Conservation (phyloP, 1,140 invertebrate genomes). For the Liolophura sinensis region DNA sequence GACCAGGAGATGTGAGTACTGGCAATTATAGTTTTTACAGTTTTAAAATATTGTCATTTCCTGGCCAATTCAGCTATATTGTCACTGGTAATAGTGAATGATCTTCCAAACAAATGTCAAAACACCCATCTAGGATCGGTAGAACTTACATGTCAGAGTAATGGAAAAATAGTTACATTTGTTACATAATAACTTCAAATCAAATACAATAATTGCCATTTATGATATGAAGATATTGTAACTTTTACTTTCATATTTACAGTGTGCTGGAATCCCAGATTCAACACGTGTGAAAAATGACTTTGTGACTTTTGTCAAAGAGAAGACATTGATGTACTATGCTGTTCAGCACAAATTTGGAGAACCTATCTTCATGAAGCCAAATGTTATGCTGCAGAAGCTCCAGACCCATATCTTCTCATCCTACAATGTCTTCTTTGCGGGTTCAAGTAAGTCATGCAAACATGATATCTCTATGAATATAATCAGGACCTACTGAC, state of each 20-base stretch:
- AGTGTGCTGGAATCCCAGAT: too few species aligned
- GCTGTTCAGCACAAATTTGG: slow-evolving; percentile 29
- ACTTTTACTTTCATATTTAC: too few species aligned
- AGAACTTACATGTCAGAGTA: too few species aligned
- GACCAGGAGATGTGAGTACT: slow-evolving; percentile 32
- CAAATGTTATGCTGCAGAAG: slow-evolving; percentile 32
- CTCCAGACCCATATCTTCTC: too few species aligned
- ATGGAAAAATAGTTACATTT: too few species aligned
- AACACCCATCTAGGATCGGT: too few species aligned
- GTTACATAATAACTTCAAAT: too few species aligned
- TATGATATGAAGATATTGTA: too few species aligned
- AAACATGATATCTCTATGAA: too few species aligned
- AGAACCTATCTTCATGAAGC: slow-evolving; percentile 34
- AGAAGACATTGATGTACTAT: slow-evolving; percentile 34
- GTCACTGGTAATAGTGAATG: neutral
- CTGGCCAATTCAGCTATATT: neutral
- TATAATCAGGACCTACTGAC: too few species aligned
- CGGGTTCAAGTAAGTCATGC: slow-evolving; percentile 38
- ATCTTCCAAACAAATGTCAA: neutral
- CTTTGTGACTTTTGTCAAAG: slow-evolving; percentile 32
- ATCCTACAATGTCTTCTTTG: slow-evolving; percentile 33
- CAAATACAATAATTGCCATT: too few species aligned
- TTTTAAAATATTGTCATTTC: neutral
- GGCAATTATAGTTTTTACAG: neutral
- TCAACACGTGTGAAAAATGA: too few species aligned